phyloP scores from a whole-genome alignment of 2,113 vertebrate species.

The Aspidoscelis tigris region DNA sequence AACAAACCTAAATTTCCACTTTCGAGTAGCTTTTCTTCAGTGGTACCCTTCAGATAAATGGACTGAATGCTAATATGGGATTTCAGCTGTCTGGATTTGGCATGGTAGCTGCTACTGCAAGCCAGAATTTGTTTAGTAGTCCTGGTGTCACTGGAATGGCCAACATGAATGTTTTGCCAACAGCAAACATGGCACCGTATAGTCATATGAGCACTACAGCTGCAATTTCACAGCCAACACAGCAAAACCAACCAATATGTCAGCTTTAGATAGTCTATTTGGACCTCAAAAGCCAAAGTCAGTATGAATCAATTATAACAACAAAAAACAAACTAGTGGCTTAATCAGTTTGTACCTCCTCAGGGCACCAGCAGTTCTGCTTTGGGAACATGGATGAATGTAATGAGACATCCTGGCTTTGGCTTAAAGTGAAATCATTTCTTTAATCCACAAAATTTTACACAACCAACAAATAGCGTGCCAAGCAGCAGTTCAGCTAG shows the following conservation, averaged over 20 bases:
- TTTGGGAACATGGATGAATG: slow-evolving; percentile 75
- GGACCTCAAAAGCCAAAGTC: slow-evolving; percentile 92
- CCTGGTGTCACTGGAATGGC: slow-evolving; percentile 60
- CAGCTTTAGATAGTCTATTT: slow-evolving; percentile 92
- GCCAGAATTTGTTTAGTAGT: slow-evolving; percentile 82
- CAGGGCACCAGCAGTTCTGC: slow-evolving; percentile 75
- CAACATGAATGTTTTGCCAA: slow-evolving; percentile 77
- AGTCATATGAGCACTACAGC: slow-evolving; percentile 72
- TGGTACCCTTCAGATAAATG: slow-evolving; percentile 81
- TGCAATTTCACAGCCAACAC: slow-evolving; percentile 68
- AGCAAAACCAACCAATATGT: slow-evolving; percentile 87
- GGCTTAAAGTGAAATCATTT: slow-evolving; percentile 96
- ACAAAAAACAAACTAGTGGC: slow-evolving; percentile 86
- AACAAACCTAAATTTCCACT: slow-evolving; percentile 78
- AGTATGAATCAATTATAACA: slow-evolving; percentile 92
- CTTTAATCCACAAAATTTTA: slow-evolving; percentile 94
- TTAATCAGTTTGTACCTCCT: slow-evolving; percentile 84
- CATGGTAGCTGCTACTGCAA: slow-evolving; percentile 78
- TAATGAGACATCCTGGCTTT: slow-evolving; percentile 82
- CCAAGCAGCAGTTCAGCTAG: slow-evolving; percentile 88
- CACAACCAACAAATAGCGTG: slow-evolving; percentile 85
- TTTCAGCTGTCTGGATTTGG: slow-evolving; percentile 85
- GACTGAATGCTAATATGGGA: slow-evolving; percentile 83
- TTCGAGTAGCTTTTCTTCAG: slow-evolving; percentile 79
- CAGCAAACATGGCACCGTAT: slow-evolving; percentile 86